Evolutionary conservation across 2,797 vertebrate genomes (phyloP).

Genomic region (Acanthornis magna): DNA sequence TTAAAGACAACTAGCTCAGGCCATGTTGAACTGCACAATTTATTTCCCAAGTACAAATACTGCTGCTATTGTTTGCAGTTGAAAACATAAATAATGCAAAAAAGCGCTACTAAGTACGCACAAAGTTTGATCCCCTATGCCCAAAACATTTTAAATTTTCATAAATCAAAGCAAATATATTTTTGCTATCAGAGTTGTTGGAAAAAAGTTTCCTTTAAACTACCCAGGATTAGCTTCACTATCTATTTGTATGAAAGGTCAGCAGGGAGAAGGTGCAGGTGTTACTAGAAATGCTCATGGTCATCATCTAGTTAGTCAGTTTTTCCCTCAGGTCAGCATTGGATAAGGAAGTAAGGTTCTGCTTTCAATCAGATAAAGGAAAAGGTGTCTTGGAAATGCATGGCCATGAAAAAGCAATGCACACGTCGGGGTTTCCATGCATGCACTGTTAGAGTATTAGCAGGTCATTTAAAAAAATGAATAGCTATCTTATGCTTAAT

Average conservation of each 20-base stretch:
- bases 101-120: neutral
- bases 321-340: neutral
- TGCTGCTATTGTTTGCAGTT: constrained; percentile 33
- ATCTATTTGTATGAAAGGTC: neutral
- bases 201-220: neutral
- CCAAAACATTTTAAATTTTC: constrained; percentile 61
- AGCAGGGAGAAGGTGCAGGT: neutral
- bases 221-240: neutral
- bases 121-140: constrained; percentile 40
- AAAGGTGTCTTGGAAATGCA: neutral
- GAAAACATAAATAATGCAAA: constrained; percentile 59
- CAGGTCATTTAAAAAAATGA: neutral
- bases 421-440: neutral
- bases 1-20: neutral
- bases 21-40: neutral
- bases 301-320: neutral
- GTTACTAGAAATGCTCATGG: neutral
- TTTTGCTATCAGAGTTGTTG: constrained; percentile 1
- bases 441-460: neutral
- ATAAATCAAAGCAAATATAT: constrained; percentile 46
- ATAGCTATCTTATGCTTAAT: neutral
- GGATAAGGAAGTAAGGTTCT: neutral
- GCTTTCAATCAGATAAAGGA: neutral
- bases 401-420: neutral
- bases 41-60: neutral